A percentile compares a stretch with the other conserved stretches of the same genome.
Evolutionary conservation across 2,888 invertebrate genomes (phyloP).

Genomic region (Drosophila sordidapex): DNA sequence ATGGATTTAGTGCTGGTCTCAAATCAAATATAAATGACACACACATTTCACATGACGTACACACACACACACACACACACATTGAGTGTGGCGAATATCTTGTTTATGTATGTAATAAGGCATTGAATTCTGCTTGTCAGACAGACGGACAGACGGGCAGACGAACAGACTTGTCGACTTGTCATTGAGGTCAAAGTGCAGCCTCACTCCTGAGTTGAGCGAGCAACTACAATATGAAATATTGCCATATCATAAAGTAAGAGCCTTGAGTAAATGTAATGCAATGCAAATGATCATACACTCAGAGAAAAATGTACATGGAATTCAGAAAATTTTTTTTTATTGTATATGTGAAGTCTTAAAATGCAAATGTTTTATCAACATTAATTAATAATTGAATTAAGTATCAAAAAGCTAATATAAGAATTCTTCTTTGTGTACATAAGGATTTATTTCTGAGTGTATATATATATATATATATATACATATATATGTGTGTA

Average conservation of each 20-base stretch:
- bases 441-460: not conserved
- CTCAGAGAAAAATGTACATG: not conserved
- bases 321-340: not conserved
- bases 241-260: slow-evolving; percentile 56
- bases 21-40: slow-evolving; percentile 54
- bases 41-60: slow-evolving; percentile 22
- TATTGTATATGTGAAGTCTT: not conserved
- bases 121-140: slow-evolving; percentile 46
- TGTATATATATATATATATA: not conserved
- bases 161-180: slow-evolving; percentile 1
- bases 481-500: not conserved
- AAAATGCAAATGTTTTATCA: not conserved
- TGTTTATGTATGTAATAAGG: slow-evolving; percentile 33
- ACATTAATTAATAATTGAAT: not conserved
- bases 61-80: too few species aligned
- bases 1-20: slow-evolving; percentile 26
- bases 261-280: slow-evolving; percentile 35
- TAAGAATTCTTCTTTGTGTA: not conserved
- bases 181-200: slow-evolving; percentile 39
- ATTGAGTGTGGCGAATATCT: not conserved
- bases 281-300: slow-evolving; percentile 32
- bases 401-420: not conserved
- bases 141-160: not conserved
- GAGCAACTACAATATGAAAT: slow-evolving; percentile 43
- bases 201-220: slow-evolving; percentile 30